Base-by-base conservation (phyloP, 1,140 invertebrate genomes). In the Platorchestia sp. region DNA sequence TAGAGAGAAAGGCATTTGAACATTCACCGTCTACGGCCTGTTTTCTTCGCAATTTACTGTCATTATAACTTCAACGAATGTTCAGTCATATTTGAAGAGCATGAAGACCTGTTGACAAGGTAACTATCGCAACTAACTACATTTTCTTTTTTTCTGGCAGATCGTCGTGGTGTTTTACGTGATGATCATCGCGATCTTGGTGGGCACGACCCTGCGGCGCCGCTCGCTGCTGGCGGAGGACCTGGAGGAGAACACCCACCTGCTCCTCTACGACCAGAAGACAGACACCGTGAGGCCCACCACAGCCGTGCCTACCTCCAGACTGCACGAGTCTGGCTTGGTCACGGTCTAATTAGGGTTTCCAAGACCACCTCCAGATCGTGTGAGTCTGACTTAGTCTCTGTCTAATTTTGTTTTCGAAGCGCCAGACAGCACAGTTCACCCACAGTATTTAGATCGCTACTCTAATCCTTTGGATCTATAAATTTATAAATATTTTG, bases 81-180 rank as follows among this genome's bases (percentile, higher is more conserved):
- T n/a, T n/a, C n/a, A n/a, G n/a, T n/a, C n/a, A n/a, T n/a, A n/a
- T n/a, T n/a, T n/a, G n/a, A n/a, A n/a, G n/a, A n/a, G n/a, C n/a
- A n/a, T n/a, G n/a, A n/a, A n/a, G n/a, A n/a, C n/a, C n/a, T n/a
- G n/a, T n/a, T n/a, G n/a, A n/a, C 47, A 51, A 51, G 6, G 47
- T 51, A 51, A 10, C 19, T 51, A 51, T 51, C 19, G 47, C 47
- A 51, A n/a, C n/a, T n/a, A n/a, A n/a, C n/a, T n/a, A n/a, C 27
- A 36, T 75, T 36, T 22, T 75, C 14, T 89, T 14, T 89, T 44
- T 36, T 89, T 10, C 42, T 42, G 87, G 1, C 95, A 96, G 96
- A 96, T 96, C 95, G 96, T 96, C 47, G 96, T 96, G 47, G 95
- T 96, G 87, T 96, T 96, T 95, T 96, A 96, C 95, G 95, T 96